Base-by-base conservation (phyloP, 2,113 vertebrate genomes). In the Vulpes lagopus region DNA sequence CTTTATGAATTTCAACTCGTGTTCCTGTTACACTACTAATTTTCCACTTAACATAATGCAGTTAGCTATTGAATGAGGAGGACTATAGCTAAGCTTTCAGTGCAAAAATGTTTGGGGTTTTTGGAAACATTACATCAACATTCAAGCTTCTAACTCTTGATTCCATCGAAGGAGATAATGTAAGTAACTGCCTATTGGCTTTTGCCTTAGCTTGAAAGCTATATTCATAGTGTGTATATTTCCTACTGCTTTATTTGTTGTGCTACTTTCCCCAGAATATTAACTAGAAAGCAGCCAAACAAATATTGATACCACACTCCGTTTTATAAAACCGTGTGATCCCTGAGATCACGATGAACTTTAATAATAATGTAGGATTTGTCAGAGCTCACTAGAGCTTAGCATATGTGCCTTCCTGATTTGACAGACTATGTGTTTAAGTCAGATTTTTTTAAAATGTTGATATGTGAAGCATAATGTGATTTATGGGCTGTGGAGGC, bases 401-500 rank as follows among this genome's bases (percentile, higher is more conserved):
- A 95, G 91, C 25, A 51, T 94, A 71, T 93, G 85, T 91, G 59
- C 97, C 96, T 80, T 93, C 2, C 89, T 27, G 81, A 59, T 93
- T 62, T 97, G 98, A 98, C 89, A 98, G 96, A 97, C 69, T 97
- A 74, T 69, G 43, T 80, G 69, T 94, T 78, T 93, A 94, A 96
- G 81, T 95, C 85, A 97, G 95, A 96, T 98, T 92, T 96, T 43
- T 95, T 93, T 73, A 80, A 98, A 94, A 81, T 15, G 4, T 8
- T 55, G 84, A 55, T 55, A 57, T 98, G 92, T 97, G 73, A 95
- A 93, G 0, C 43, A 93, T 96, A 91, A 95, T 97, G 86, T 92
- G 92, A 97, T 98, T 98, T 98, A 57, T 97, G 97, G 91, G 60
- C 55, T 96, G 92, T 82, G 11, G 74, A 97, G 89, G 94, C 97